These are phyloP conservation scores for Nomada ferruginata DNA, from an alignment of 2,888 invertebrate genomes.

Conservation along the genomic window DNA sequence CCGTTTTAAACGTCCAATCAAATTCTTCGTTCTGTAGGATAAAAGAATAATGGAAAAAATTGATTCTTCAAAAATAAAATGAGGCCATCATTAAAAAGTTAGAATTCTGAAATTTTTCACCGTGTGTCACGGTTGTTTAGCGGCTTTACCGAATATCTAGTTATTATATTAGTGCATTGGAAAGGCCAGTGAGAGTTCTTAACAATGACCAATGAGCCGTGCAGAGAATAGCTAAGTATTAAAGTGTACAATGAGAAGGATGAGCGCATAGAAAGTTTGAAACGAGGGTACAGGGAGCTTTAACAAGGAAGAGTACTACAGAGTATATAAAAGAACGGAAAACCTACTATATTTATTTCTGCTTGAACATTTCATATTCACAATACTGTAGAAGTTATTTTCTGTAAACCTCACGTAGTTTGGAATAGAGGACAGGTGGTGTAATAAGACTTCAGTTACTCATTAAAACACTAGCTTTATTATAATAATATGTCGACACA, in stretches of 20 bases:
- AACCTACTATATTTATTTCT: neutral
- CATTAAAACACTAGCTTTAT: too few relatives aligned
- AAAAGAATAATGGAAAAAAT: neutral
- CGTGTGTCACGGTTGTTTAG: neutral
- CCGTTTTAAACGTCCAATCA: neutral
- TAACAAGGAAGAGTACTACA: neutral
- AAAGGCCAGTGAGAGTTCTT: neutral
- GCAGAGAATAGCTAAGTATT: conserved; percentile 4
- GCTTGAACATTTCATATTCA: too few relatives aligned
- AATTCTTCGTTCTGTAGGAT: too few relatives aligned
- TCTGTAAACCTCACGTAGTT: too few relatives aligned
- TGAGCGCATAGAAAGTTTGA: neutral
- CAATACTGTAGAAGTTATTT: too few relatives aligned
- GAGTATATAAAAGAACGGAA: neutral
- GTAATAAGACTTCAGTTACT: too few relatives aligned
- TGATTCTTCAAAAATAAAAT: neutral
- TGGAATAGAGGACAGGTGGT: too few relatives aligned
- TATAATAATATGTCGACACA: too few relatives aligned
- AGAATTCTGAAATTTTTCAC: neutral
- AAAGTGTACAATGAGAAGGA: neutral
- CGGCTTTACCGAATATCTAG: neutral
- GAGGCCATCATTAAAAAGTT: neutral
- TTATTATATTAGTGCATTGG: neutral
- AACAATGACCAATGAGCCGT: conserved; percentile 2
- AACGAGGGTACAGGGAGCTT: neutral